These are phyloP conservation scores for cat (Felis catus) DNA, from an alignment of 2,113 vertebrate species.

Conservation along the genomic window F.catus_Fca126_mat1.0 CM031413.1:125361501-125362000, in stretches of 20 bases:
- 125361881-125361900: background rate
- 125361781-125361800: too few relatives aligned
- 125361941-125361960: background rate
- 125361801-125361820: too few relatives aligned
- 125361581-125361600: background rate
- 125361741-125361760: too few relatives aligned
- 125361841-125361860: background rate
- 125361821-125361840: too few relatives aligned
- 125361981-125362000: background rate
- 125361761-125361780: too few relatives aligned
- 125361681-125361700: too few relatives aligned
- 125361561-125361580: background rate
- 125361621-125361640: background rate
- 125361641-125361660: too few relatives aligned
- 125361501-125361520: background rate
- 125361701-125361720: too few relatives aligned
- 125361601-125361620: background rate
- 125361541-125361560: background rate
- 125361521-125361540: background rate
- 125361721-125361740: too few relatives aligned
- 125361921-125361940: background rate
- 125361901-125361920: background rate
- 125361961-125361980: background rate
- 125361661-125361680: too few relatives aligned
- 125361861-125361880: background rate